Percentiles rank a stretch among this genome's conserved stretches.
Conservation (phyloP, 2,888 invertebrate genomes). For the Andrena minutula region DNA sequence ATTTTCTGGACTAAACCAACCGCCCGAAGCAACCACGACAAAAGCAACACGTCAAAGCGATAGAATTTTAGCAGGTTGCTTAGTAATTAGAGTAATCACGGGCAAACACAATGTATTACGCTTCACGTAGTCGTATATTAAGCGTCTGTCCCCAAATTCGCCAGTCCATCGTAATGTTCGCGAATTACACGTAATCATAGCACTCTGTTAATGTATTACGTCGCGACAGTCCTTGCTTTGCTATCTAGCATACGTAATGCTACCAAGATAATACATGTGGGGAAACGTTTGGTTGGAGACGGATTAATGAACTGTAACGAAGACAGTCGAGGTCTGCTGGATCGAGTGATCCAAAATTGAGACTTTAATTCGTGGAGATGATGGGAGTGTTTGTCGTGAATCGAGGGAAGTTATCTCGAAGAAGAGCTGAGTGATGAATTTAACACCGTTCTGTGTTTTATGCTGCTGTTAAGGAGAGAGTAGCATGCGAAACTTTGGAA, state of each 20-base stretch:
- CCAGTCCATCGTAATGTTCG: not conserved
- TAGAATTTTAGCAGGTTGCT: slow-evolving; percentile 8
- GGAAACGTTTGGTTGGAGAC: not conserved
- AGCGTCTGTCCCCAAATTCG: not conserved
- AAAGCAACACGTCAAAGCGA: slow-evolving; percentile 24
- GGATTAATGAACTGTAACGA: not conserved
- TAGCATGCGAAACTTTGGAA: too few species aligned
- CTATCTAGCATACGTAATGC: not conserved
- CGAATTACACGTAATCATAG: slow-evolving; percentile 4
- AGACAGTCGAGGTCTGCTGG: too few species aligned
- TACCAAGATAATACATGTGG: not conserved
- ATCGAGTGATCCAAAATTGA: too few species aligned
- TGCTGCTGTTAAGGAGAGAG: too few species aligned
- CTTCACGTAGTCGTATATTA: not conserved
- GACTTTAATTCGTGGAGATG: too few species aligned
- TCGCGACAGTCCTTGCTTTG: slow-evolving; percentile 18
- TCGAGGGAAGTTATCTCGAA: too few species aligned
- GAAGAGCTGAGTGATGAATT: too few species aligned
- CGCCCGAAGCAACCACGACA: not conserved
- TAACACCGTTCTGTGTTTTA: too few species aligned
- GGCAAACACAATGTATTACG: not conserved
- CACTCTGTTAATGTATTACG: not conserved
- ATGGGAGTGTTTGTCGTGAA: too few species aligned
- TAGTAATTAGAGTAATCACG: slow-evolving; percentile 28
- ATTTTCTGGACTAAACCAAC: not conserved